Base-by-base conservation (phyloP, 2,113 vertebrate genomes). In the Baryphthengus martii region DNA sequence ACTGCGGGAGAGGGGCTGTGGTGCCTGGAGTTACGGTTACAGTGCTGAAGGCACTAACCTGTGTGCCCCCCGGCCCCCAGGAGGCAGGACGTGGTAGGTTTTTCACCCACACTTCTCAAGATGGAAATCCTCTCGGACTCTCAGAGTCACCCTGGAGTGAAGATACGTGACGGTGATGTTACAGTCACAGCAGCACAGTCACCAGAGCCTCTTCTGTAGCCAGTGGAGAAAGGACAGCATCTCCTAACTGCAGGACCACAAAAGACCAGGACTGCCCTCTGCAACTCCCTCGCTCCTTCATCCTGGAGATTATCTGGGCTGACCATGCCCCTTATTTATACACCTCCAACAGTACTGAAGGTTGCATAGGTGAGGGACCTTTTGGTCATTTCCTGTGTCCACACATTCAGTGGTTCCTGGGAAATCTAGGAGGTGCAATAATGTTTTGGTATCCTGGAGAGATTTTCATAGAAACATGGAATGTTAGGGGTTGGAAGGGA, bases 21-120 rank as follows among this genome's bases (percentile, higher is more conserved):
- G 53, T 72, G 39, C 53, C 59, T 55, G 50, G 52, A 77, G 68
- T 29, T 26, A 13, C 3, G 44, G 13, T 56, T 9, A 6, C 44
- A 33, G 42, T 3, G 9, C 11, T 25, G 68, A 63, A 45, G 18
- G 56, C 63, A 53, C 12, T 14, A 28, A 45, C 21, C 80, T 5
- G 1, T 0, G 1, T 21, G 33, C 8, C 33, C 61, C 42, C n/a
- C 7, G 9, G 11, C 44, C 8, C 13, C 14, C 9, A 3, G 8
- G 55, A 33, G 10, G 33, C 59, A 53, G 21, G 28, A 19, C 68
- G 23, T 1, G 6, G 62, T 14, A 9, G 21, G 6, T 26, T 25
- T 62, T 86, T 35, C 42, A 72, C 53, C 50, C 61, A 40, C 50
- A 2, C 29, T n/a, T 56, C 58, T 53, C 52, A 44, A n/a, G n/a